These are phyloP conservation scores for Rhinogobius similis DNA, from an alignment of 2,113 vertebrate genomes.

Conservation along the genomic window DNA sequence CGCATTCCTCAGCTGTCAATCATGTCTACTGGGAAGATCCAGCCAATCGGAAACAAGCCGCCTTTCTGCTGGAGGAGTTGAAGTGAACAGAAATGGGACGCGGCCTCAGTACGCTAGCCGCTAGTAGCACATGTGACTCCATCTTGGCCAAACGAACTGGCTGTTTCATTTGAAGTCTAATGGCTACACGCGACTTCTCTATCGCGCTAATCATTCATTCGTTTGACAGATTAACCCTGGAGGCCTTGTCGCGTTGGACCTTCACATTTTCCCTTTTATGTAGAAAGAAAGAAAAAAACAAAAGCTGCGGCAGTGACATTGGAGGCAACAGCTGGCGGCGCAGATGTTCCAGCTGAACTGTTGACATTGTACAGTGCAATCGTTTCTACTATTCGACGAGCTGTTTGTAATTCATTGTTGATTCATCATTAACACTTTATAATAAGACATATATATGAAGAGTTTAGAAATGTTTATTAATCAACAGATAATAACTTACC, in stretches of 20 bases:
- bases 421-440: too few relatives aligned
- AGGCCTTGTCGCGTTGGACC: not conserved
- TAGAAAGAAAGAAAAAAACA: not conserved
- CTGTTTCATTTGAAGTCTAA: not conserved
- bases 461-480: too few relatives aligned
- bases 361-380: slow-evolving; percentile 9
- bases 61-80: not conserved
- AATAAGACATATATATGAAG: too few relatives aligned
- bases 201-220: not conserved
- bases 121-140: not conserved
- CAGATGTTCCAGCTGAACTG: slow-evolving; percentile 38
- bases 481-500: too few relatives aligned
- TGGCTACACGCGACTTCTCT: slow-evolving; percentile 4
- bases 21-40: not conserved
- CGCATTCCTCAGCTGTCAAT: not conserved
- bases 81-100: not conserved
- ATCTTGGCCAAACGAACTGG: not conserved
- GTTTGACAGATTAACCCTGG: slow-evolving; percentile 7
- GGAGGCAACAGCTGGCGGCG: slow-evolving; percentile 34
- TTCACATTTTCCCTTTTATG: slow-evolving; percentile 8
- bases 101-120: not conserved
- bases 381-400: not conserved
- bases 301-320: slow-evolving; percentile 11
- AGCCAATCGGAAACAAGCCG: too few relatives aligned
- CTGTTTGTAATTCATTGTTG: too few relatives aligned